Conservation (phyloP, 2,888 invertebrate genomes). For the Tethea ocularis region DNA sequence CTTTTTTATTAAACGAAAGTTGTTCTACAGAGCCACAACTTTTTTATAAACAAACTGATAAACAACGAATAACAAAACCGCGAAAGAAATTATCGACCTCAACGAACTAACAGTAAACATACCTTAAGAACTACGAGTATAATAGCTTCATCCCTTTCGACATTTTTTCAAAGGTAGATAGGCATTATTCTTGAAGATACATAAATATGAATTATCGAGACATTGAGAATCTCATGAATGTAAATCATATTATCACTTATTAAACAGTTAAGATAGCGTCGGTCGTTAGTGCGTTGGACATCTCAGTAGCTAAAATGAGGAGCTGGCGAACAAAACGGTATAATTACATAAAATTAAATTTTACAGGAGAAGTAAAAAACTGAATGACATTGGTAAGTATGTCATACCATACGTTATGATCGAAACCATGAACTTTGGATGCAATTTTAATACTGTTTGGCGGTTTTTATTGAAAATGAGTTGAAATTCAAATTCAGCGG, state of each 20-base stretch:
- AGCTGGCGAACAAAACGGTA: too few relatives aligned
- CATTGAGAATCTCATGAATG: not conserved
- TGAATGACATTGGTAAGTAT: too few relatives aligned
- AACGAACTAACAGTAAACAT: not conserved
- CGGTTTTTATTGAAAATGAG: too few relatives aligned
- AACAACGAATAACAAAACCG: not conserved
- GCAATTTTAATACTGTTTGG: too few relatives aligned
- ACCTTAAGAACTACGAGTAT: not conserved
- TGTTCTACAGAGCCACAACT: not conserved
- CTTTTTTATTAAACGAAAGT: not conserved
- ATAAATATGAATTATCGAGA: not conserved
- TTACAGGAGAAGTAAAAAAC: too few relatives aligned
- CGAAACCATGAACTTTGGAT: too few relatives aligned
- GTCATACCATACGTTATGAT: too few relatives aligned
- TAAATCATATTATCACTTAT: not conserved
- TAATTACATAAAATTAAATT: too few relatives aligned
- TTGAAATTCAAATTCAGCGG: too few relatives aligned
- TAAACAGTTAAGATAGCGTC: not conserved
- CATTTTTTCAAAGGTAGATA: not conserved
- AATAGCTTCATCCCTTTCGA: not conserved
- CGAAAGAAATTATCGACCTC: not conserved
- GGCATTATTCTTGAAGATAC: not conserved
- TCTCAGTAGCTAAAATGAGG: too few relatives aligned
- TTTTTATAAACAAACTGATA: not conserved
- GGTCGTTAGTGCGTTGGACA: too few relatives aligned